Evolutionary conservation across 2,888 invertebrate species (phyloP), one percentile per base, ranked within the genome.

Genomic region (Tryphoninae sp.): DNA sequence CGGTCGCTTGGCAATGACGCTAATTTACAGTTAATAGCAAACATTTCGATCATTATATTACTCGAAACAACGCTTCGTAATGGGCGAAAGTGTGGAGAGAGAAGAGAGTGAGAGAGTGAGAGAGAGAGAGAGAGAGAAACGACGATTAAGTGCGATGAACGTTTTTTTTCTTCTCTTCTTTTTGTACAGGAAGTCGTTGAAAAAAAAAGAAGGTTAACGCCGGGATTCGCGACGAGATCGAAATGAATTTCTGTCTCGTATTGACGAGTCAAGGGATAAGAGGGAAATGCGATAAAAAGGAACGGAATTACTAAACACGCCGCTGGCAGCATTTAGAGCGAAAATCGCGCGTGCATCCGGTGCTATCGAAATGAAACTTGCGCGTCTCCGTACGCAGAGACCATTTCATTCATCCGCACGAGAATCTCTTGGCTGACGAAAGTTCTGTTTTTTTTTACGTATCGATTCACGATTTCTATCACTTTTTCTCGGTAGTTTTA

Each of bases 321-420:
- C 82, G 80, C 83, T 84, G 55, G 77, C 81, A 84, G 85, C 84
- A 86, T 86, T 84, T 81, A 81, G 85, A 85, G 84, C 83, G 75
- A 33, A 75, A 81, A 81, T 81, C 78, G 72, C 72, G 75, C 51
- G 75, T 67, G 72, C 64, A 75, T 82, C 75, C 78, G 72, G 78
- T 75, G 72, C 75, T 76, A 82, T 76, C 75, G 78, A 82, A 82
- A 82, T 82, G 81, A 82, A 82, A 72, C 78, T 49, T 62, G 55
- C 49, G 69, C 75, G 75, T 72, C 81, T 82, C 62, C 45, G 65
- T 61, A 62, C 49, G 74, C 16, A 42, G 61, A 45, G 23, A 61
- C 49, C 58, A 79, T 72, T 78, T 76, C 65, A 67, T 42, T 58
- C 53, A 53, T 49, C 62, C 40, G 42, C 71, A 55, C 61, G 73